Percentiles rank a stretch among this genome's conserved stretches.
Evolutionary conservation across 37 sponge, comb jelly and placozoan species (phyloP).

Genomic region (Chondrosia reniformis): DNA sequence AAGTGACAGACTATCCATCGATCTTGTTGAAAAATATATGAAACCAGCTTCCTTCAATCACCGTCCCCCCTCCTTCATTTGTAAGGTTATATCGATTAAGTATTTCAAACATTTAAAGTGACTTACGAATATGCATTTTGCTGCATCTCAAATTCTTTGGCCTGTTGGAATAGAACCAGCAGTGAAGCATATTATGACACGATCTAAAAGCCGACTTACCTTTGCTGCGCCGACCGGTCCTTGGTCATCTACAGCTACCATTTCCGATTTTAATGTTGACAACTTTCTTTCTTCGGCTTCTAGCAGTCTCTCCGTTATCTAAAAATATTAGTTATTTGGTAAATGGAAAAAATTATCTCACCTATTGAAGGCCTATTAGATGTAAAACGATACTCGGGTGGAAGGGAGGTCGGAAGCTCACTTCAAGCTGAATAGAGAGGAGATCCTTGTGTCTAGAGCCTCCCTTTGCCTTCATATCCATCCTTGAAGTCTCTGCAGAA

Average conservation of each 20-base stretch:
- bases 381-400: no score
- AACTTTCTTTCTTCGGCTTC: slow-evolving; percentile 85
- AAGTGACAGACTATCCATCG: no score
- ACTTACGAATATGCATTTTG: slow-evolving; percentile 71
- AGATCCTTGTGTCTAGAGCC: slow-evolving; percentile 27
- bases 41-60: no score
- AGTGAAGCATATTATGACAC: background rate
- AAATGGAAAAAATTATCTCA: no score
- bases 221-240: slow-evolving; percentile 32
- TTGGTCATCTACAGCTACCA: slow-evolving; percentile 13
- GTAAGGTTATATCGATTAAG: no score
- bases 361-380: no score
- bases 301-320: slow-evolving; percentile 85
- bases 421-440: slow-evolving; percentile 63
- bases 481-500: no score
- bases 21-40: no score
- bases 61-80: no score
- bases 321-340: no score
- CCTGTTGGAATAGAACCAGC: slow-evolving; percentile 24
- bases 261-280: slow-evolving; percentile 43
- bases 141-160: slow-evolving; percentile 65
- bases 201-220: background rate
- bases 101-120: background rate
- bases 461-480: background rate
- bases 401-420: no score